phyloP scores from a whole-genome alignment of 2,888 invertebrate genomes.

The Uropetala carovei region DNA sequence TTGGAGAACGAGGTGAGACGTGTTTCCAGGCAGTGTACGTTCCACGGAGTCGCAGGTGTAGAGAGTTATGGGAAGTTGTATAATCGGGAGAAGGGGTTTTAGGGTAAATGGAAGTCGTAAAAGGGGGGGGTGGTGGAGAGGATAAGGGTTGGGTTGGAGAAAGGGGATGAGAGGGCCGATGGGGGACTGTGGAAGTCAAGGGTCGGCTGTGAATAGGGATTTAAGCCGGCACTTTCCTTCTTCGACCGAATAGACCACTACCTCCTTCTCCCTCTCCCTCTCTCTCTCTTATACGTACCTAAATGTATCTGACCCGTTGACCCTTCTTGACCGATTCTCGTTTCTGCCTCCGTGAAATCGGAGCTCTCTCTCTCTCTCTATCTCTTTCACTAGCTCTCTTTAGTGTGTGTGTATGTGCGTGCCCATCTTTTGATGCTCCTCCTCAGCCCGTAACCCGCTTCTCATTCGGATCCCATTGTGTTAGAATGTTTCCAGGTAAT shows the following conservation, averaged over 20 bases:
- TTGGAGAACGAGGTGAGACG: conserved; percentile 4
- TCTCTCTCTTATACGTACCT: neutral
- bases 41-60: conserved; percentile 12
- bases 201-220: neutral
- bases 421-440: too few relatives aligned
- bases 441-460: too few relatives aligned
- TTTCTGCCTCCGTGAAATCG: neutral
- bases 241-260: too few relatives aligned
- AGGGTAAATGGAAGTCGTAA: conserved; percentile 6
- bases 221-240: neutral
- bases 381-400: neutral
- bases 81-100: neutral
- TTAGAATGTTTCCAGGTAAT: too few relatives aligned
- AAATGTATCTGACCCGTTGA: neutral
- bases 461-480: too few relatives aligned
- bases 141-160: too few relatives aligned
- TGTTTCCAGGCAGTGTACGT: neutral
- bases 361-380: neutral
- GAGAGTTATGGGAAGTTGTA: conserved; percentile 29
- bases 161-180: too few relatives aligned
- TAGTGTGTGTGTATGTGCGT: neutral
- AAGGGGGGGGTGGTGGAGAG: neutral
- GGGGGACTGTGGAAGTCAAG: neutral
- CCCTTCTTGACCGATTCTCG: neutral
- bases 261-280: neutral